Evolutionary conservation across 2,888 invertebrate genomes (phyloP).

Genomic region (Rhaphigaster nebulosa): DNA sequence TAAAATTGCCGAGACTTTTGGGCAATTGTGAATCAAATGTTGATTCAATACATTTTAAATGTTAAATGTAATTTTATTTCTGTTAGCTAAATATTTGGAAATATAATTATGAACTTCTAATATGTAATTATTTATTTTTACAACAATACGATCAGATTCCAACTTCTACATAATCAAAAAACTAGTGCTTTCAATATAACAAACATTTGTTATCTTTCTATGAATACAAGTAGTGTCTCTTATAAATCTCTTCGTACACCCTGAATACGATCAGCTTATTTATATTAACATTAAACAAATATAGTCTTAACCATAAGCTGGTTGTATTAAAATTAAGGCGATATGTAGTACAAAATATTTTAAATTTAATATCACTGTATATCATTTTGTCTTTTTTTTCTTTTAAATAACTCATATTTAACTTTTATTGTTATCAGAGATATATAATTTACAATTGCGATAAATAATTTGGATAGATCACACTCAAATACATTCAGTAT

Average conservation of each 20-base stretch:
- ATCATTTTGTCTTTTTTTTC: conserved; percentile 28
- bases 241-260: conserved; percentile 6
- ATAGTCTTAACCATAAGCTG: conserved; percentile 15
- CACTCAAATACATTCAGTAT: conserved; percentile 27
- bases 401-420: conserved; percentile 24
- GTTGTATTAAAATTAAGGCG: conserved; percentile 48
- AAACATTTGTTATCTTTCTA: conserved; percentile 2
- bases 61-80: background rate
- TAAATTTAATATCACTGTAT: conserved; percentile 46
- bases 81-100: background rate
- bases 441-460: background rate
- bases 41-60: background rate
- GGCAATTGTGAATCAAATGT: background rate
- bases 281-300: conserved; percentile 27
- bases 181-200: background rate
- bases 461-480: conserved; percentile 56
- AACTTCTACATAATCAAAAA: background rate
- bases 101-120: background rate
- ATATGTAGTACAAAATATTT: conserved; percentile 45
- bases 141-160: background rate
- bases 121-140: conserved; percentile 11
- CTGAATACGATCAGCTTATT: conserved; percentile 22
- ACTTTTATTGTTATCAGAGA: conserved; percentile 11
- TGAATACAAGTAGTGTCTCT: background rate
- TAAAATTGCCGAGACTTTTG: background rate